phyloP scores from a whole-genome alignment of 2,113 vertebrate genomes.

The Takifugu flavidus region DNA sequence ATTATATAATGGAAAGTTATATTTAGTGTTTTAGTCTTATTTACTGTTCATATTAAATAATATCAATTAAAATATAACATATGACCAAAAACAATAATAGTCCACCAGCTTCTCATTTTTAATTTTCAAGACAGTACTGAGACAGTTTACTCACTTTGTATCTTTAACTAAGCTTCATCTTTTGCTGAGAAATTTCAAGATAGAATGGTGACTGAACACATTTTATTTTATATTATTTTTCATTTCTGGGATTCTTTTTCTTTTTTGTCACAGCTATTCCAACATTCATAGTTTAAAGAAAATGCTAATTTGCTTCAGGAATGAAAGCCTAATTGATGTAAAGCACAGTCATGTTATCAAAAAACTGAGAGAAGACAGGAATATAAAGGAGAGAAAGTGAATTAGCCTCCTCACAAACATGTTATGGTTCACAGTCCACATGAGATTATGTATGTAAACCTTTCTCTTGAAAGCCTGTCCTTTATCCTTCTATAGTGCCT shows the following conservation, averaged over 20 bases:
- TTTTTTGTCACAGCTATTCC: slow-evolving; percentile 61
- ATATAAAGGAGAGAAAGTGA: slow-evolving; percentile 14
- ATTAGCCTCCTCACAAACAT: slow-evolving; percentile 3
- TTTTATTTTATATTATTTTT: slow-evolving; percentile 66
- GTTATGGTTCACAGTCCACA: slow-evolving; percentile 31
- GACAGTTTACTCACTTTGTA: no score
- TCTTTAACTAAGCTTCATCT: no score
- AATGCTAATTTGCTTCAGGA: slow-evolving; percentile 17
- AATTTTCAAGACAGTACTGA: no score
- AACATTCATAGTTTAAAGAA: slow-evolving; percentile 52
- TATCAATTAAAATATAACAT: no score
- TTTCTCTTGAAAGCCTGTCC: neutral
- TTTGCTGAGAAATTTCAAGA: neutral
- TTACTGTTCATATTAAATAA: no score
- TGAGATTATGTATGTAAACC: slow-evolving; percentile 19
- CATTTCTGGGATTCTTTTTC: slow-evolving; percentile 52
- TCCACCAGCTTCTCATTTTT: no score
- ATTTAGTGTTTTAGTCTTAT: no score
- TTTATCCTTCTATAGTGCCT: neutral
- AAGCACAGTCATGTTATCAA: slow-evolving; percentile 28
- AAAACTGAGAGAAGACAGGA: slow-evolving; percentile 23
- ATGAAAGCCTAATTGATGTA: slow-evolving; percentile 48
- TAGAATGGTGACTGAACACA: slow-evolving; percentile 34
- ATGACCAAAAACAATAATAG: no score
- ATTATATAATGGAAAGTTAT: no score